A percentile compares a stretch with the other conserved stretches of the same genome.
Evolutionary conservation across 2,797 vertebrate genomes (phyloP).

Genomic region (Gymnopithys bicolor): DNA sequence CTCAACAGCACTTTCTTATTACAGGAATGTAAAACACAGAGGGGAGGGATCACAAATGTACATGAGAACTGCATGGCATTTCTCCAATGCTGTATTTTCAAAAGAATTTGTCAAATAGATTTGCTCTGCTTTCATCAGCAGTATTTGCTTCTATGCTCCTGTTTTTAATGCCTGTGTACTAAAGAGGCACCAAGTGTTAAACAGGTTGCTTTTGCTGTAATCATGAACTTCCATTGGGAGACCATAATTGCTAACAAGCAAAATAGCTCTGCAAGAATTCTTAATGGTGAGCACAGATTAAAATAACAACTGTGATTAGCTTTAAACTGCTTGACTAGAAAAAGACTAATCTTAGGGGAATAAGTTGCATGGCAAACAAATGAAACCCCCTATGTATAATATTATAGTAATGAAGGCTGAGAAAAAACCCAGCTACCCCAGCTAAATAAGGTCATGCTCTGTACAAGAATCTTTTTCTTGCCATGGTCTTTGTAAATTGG

Average conservation of each 20-base stretch:
- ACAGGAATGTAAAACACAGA: background rate
- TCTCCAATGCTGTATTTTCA: background rate
- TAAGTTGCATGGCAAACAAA: constrained; percentile 63
- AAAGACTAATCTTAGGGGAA: constrained; percentile 67
- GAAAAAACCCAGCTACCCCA: constrained; percentile 3
- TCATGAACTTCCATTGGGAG: constrained; percentile 70
- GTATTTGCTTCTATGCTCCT: constrained; percentile 50
- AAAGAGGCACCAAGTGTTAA: constrained; percentile 66
- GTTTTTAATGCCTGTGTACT: constrained; percentile 61
- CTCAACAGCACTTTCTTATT: background rate
- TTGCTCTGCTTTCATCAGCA: constrained; percentile 36
- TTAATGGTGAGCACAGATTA: constrained; percentile 72
- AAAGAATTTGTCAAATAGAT: constrained; percentile 1
- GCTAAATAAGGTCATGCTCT: constrained; percentile 24
- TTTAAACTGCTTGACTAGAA: constrained; percentile 75
- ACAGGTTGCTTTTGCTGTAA: constrained; percentile 72
- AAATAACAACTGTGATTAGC: constrained; percentile 77
- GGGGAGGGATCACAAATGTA: background rate
- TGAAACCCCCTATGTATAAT: constrained; percentile 21
- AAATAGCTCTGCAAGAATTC: constrained; percentile 71
- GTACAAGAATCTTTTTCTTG: background rate
- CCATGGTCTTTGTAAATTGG: background rate
- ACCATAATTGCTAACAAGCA: constrained; percentile 73
- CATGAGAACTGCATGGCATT: background rate
- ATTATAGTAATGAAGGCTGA: constrained; percentile 49